A percentile compares a stretch with the other conserved stretches of the same genome.
These are phyloP conservation scores for Lepidotrigona ventralis DNA, from an alignment of 1,140 invertebrate genomes.

Conservation along the genomic window DNA sequence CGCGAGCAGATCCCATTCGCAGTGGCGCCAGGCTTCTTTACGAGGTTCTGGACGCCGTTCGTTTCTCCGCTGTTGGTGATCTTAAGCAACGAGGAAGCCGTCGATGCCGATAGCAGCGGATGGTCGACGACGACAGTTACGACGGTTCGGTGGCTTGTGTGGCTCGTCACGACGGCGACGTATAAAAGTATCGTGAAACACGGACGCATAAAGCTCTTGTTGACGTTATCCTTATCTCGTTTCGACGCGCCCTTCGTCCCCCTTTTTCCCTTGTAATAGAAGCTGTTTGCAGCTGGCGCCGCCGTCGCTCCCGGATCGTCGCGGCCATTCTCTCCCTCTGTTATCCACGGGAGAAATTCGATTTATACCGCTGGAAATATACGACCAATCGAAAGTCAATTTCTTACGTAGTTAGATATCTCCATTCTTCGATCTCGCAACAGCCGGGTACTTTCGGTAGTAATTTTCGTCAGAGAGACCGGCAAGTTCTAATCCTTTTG, in stretches of 20 bases:
- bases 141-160: constrained; percentile 41
- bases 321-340: constrained; percentile 1
- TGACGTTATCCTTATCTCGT: constrained; percentile 69
- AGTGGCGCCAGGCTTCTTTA: constrained; percentile 74
- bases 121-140: constrained; percentile 21
- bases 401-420: not conserved
- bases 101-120: constrained; percentile 1
- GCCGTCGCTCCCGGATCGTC: constrained; percentile 39
- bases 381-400: not conserved
- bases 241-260: constrained; percentile 39
- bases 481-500: no score
- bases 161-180: constrained; percentile 60
- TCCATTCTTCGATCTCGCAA: not conserved
- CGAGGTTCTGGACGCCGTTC: constrained; percentile 63
- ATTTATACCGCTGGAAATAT: not conserved
- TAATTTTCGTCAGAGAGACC: no score
- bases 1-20: constrained; percentile 69
- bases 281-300: constrained; percentile 53
- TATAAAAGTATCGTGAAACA: constrained; percentile 64
- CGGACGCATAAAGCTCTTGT: constrained; percentile 55
- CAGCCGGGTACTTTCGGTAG: no score
- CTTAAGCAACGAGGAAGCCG: not conserved
- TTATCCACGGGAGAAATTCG: not conserved
- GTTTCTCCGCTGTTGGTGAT: constrained; percentile 30
- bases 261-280: constrained; percentile 34